Percentiles rank a stretch among this genome's conserved stretches.
These are phyloP conservation scores for Grammomys surdaster DNA, from an alignment of 2,113 vertebrate species.

Conservation along the genomic window DNA sequence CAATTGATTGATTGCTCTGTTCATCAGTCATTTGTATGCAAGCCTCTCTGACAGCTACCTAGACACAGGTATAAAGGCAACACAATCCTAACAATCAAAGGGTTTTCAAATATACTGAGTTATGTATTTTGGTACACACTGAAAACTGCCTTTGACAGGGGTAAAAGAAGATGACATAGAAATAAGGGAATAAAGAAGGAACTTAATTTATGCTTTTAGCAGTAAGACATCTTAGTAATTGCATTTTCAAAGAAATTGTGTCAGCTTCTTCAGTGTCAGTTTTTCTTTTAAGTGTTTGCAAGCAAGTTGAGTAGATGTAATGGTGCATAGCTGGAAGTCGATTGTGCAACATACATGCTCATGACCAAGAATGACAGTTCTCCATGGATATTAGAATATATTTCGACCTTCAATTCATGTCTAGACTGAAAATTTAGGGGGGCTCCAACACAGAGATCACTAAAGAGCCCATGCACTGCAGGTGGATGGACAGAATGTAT, in stretches of 20 bases:
- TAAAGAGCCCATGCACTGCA: not conserved
- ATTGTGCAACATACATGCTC: not conserved
- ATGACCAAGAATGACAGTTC: not conserved
- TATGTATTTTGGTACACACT: not conserved
- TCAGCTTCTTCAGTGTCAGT: not conserved
- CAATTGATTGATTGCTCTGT: slow-evolving; percentile 50
- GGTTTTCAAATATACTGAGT: not conserved
- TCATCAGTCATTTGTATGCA: slow-evolving; percentile 27
- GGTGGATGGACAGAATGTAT: not conserved
- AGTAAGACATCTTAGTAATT: slow-evolving; percentile 29
- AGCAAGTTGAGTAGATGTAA: not conserved
- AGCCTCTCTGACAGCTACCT: slow-evolving; percentile 33
- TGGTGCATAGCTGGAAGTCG: not conserved
- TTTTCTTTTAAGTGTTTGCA: slow-evolving; percentile 44
- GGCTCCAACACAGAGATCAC: not conserved
- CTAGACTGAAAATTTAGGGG: not conserved
- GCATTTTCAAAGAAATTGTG: slow-evolving; percentile 22
- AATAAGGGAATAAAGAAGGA: not conserved
- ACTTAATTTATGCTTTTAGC: slow-evolving; percentile 41
- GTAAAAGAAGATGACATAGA: not conserved
- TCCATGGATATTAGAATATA: not conserved
- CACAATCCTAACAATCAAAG: slow-evolving; percentile 26
- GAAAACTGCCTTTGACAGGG: slow-evolving; percentile 28
- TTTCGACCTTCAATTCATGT: not conserved
- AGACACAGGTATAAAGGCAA: slow-evolving; percentile 40